These are phyloP conservation scores for Drosophila tanythrix DNA, from an alignment of 2,888 invertebrate species.

Conservation along the genomic window DNA sequence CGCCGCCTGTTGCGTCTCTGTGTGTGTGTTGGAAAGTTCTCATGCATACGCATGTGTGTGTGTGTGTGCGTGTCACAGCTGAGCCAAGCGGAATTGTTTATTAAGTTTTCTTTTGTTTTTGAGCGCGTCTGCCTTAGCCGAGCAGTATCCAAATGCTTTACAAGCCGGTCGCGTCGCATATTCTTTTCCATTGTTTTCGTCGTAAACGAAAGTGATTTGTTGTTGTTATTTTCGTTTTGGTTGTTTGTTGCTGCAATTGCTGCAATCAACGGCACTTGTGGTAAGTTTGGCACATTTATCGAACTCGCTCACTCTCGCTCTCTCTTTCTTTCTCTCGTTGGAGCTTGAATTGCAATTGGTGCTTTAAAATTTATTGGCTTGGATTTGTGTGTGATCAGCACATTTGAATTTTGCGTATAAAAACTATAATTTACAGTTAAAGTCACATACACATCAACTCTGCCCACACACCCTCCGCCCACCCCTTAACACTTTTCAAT, in stretches of 20 bases:
- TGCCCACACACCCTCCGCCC: background rate
- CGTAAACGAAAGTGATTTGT: slow-evolving; percentile 74
- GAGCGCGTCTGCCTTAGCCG: slow-evolving; percentile 31
- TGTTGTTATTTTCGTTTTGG: slow-evolving; percentile 47
- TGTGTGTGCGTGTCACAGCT: slow-evolving; percentile 56
- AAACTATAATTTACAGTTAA: slow-evolving; percentile 47
- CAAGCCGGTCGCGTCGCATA: slow-evolving; percentile 69
- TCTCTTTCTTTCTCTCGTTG: slow-evolving; percentile 7
- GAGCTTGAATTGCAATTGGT: slow-evolving; percentile 42
- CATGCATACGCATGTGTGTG: slow-evolving; percentile 2
- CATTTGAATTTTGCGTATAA: slow-evolving; percentile 36
- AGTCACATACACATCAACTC: background rate
- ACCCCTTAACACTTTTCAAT: slow-evolving; percentile 16
- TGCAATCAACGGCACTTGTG: slow-evolving; percentile 73
- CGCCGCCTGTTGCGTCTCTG: slow-evolving; percentile 66
- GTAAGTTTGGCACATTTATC: slow-evolving; percentile 72
- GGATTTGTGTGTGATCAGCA: slow-evolving; percentile 62
- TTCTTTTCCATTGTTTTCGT: slow-evolving; percentile 26
- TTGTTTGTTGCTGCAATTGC: slow-evolving; percentile 64
- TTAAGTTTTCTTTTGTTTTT: slow-evolving; percentile 41
- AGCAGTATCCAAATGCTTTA: slow-evolving; percentile 71
- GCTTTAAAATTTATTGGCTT: slow-evolving; percentile 33
- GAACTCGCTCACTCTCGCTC: slow-evolving; percentile 2
- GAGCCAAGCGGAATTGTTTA: slow-evolving; percentile 68
- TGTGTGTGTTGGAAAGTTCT: slow-evolving; percentile 13